Conservation (phyloP, 2,888 invertebrate species). For the Craniophora ligustri region DNA sequence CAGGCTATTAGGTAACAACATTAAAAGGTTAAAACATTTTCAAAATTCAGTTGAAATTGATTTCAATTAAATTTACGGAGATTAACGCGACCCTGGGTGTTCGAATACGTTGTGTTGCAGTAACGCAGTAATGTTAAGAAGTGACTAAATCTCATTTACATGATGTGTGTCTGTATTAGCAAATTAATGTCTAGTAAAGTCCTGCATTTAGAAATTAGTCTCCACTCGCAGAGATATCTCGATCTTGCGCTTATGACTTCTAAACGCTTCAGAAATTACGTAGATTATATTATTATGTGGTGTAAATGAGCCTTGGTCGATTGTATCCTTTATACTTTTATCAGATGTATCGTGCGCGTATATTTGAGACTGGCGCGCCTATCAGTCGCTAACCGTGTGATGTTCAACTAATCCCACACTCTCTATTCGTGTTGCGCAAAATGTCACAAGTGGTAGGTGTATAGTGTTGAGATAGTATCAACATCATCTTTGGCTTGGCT, state of each 20-base stretch:
- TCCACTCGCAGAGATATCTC: constrained; percentile 42
- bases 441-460: constrained; percentile 34
- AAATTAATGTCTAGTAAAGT: constrained; percentile 45
- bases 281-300: constrained; percentile 55
- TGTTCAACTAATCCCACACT: constrained; percentile 30
- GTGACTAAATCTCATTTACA: constrained; percentile 59
- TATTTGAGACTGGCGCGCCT: constrained; percentile 24
- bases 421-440: constrained; percentile 39
- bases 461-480: constrained; percentile 29
- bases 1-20: too few species aligned
- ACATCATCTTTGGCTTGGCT: constrained; percentile 22
- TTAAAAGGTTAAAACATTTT: not conserved
- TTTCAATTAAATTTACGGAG: not conserved
- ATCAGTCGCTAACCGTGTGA: constrained; percentile 29
- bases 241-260: constrained; percentile 45
- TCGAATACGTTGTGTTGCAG: constrained; percentile 39
- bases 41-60: not conserved
- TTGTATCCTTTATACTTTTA: constrained; percentile 43
- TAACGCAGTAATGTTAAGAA: constrained; percentile 26
- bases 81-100: constrained; percentile 18
- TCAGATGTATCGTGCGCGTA: constrained; percentile 28
- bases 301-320: constrained; percentile 58
- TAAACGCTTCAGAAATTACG: constrained; percentile 48
- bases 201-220: constrained; percentile 47
- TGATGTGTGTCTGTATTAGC: constrained; percentile 54